These are phyloP conservation scores for Spea bombifrons DNA, from an alignment of 2,113 vertebrate genomes.

Conservation along the genomic window DNA sequence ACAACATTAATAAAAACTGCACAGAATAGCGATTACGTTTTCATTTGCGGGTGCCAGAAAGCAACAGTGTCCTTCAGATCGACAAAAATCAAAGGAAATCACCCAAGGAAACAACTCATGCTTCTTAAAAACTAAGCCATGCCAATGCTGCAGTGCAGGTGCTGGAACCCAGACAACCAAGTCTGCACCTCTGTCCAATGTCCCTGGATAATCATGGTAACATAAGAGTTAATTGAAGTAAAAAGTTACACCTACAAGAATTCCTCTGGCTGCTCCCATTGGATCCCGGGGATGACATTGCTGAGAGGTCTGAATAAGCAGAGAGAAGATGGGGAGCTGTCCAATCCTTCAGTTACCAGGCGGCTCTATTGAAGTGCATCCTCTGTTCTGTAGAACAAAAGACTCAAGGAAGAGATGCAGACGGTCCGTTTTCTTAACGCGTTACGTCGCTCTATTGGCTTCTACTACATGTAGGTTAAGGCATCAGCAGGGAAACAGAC, in stretches of 20 bases:
- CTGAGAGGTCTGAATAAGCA: slow-evolving; percentile 57
- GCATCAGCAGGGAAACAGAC: slow-evolving; percentile 54
- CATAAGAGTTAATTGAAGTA: slow-evolving; percentile 46
- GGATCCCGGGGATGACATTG: slow-evolving; percentile 79
- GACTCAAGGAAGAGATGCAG: slow-evolving; percentile 50
- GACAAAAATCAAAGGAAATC: slow-evolving; percentile 2
- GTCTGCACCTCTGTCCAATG: slow-evolving; percentile 19
- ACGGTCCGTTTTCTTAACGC: slow-evolving; percentile 53
- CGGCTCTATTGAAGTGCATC: slow-evolving; percentile 64
- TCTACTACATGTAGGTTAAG: slow-evolving; percentile 51
- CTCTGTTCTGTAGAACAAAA: slow-evolving; percentile 68
- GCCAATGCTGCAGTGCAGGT: slow-evolving; percentile 48
- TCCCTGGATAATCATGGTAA: neutral
- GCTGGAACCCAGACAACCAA: slow-evolving; percentile 51
- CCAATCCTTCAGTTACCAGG: slow-evolving; percentile 63
- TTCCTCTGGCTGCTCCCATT: slow-evolving; percentile 72
- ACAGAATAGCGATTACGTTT: neutral
- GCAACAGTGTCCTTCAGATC: neutral
- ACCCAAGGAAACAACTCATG: slow-evolving; percentile 4
- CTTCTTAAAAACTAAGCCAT: slow-evolving; percentile 47
- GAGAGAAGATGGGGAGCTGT: slow-evolving; percentile 59
- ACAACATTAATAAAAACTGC: neutral
- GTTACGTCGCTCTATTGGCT: slow-evolving; percentile 57
- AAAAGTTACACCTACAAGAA: slow-evolving; percentile 75
- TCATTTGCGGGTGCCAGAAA: neutral